Conservation (phyloP, 2,113 vertebrate genomes). For the Pyxicephalus adspersus region DNA sequence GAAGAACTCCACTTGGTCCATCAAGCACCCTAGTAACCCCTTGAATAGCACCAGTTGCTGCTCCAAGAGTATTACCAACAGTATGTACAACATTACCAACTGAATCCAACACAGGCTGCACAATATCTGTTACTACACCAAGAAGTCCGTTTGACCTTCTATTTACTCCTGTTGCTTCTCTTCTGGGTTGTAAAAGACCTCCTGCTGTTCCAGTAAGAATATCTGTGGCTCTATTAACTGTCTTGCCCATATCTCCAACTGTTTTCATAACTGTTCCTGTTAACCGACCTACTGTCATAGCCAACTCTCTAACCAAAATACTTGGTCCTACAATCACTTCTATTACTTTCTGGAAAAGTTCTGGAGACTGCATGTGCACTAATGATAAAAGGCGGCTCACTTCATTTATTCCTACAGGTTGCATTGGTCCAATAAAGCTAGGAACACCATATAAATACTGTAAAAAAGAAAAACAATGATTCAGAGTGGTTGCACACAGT, state of each 20-base stretch:
- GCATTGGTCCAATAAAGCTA: background rate
- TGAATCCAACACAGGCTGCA: too few species aligned
- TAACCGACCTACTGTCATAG: background rate
- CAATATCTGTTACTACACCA: background rate
- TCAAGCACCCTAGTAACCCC: background rate
- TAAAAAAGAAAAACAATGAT: background rate
- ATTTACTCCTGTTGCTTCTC: background rate
- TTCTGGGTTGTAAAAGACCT: background rate
- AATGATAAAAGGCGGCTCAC: background rate
- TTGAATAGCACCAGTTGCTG: background rate
- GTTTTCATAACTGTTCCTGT: too few species aligned
- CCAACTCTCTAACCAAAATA: background rate
- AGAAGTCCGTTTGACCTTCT: background rate
- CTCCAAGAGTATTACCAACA: background rate
- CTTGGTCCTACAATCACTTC: background rate
- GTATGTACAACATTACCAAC: too few species aligned
- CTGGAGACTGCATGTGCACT: background rate
- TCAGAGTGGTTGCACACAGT: background rate
- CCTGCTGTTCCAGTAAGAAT: background rate
- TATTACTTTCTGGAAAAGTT: background rate
- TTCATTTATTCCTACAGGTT: background rate
- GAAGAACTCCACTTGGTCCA: background rate
- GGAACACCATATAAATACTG: background rate
- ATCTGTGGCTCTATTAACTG: background rate
- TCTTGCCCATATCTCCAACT: background rate